Evolutionary conservation across 2,888 invertebrate genomes (phyloP).

Genomic region (Galerucella calmariensis): DNA sequence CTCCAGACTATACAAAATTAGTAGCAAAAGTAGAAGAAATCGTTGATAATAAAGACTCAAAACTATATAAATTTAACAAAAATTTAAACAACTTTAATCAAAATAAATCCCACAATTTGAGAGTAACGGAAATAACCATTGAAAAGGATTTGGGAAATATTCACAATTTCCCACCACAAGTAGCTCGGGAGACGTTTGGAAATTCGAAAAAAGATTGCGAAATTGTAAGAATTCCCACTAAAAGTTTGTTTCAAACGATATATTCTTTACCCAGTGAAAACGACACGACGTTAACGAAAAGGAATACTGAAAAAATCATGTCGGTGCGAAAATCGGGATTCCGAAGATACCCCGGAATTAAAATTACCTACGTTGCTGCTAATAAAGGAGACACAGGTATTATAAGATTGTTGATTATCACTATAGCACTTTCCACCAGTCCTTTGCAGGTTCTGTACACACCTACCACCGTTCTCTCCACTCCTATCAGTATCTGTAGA

Average conservation of each 20-base stretch:
- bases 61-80: conserved; percentile 1
- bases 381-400: conserved; percentile 12
- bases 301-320: neutral
- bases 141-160: conserved; percentile 13
- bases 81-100: neutral
- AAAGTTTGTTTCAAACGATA: neutral
- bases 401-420: neutral
- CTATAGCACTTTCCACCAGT: too few species aligned
- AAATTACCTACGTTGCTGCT: conserved; percentile 9
- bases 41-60: neutral
- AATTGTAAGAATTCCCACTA: neutral
- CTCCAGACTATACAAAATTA: neutral
- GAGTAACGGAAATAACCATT: neutral
- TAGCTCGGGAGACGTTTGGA: neutral
- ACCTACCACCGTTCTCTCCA: neutral
- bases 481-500: too few species aligned
- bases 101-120: neutral
- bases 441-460: too few species aligned
- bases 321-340: neutral
- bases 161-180: neutral
- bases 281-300: neutral
- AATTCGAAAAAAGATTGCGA: conserved; percentile 1
- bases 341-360: neutral
- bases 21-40: conserved; percentile 12
- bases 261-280: neutral